phyloP scores from a whole-genome alignment of 2,113 vertebrate species.

The Siphamia tubifer region DNA sequence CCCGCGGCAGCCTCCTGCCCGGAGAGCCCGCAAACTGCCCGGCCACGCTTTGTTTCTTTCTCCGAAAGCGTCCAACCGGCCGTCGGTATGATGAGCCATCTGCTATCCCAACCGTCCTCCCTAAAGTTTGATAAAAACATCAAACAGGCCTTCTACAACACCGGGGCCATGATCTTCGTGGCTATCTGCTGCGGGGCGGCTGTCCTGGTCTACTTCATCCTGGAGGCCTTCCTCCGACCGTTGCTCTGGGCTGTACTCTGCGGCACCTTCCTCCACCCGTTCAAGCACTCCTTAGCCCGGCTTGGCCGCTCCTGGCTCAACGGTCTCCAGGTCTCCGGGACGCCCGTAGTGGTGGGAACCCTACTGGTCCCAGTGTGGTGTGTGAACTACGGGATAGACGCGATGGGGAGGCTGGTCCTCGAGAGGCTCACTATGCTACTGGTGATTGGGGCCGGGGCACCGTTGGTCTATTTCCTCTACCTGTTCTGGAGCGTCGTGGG shows the following conservation, averaged over 20 bases:
- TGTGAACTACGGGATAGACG: conserved; percentile 86
- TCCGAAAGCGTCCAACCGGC: conserved; percentile 78
- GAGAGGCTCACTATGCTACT: conserved; percentile 84
- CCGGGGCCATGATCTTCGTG: conserved; percentile 94
- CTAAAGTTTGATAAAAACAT: conserved; percentile 94
- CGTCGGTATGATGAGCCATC: conserved; percentile 79
- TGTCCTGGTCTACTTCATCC: conserved; percentile 93
- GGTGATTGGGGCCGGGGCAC: conserved; percentile 85
- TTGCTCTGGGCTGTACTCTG: conserved; percentile 96
- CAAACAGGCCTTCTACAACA: conserved; percentile 98
- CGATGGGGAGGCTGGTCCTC: conserved; percentile 85
- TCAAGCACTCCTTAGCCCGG: conserved; percentile 91
- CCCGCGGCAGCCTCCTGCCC: conserved; percentile 32
- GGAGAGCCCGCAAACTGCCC: conserved; percentile 42
- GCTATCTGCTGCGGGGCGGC: conserved; percentile 92
- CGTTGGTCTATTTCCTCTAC: conserved; percentile 87
- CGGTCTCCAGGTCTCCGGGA: conserved; percentile 87
- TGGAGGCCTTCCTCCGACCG: conserved; percentile 96
- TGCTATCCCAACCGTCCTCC: conserved; percentile 79
- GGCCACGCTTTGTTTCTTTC: conserved; percentile 73
- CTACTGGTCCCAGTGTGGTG: conserved; percentile 90
- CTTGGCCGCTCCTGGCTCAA: conserved; percentile 89
- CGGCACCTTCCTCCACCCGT: conserved; percentile 96
- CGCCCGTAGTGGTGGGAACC: conserved; percentile 88
- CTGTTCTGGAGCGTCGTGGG: conserved; percentile 87